Base-by-base conservation (phyloP, 2,113 vertebrate species). In the Garra rufa region DNA sequence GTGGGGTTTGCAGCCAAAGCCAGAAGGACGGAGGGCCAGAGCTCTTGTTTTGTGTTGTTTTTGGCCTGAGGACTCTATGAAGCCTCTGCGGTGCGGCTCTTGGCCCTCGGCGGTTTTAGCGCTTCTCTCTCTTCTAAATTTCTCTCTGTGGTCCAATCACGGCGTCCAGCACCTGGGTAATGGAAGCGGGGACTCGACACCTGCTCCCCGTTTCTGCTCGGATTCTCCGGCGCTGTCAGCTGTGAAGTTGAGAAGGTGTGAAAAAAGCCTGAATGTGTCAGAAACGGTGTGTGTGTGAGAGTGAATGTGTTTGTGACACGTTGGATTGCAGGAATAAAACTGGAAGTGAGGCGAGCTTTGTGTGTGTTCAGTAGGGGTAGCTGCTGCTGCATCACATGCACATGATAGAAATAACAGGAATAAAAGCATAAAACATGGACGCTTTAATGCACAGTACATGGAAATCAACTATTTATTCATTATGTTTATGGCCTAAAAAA, bases 291-390 rank as follows among this genome's bases (percentile, higher is more conserved):
- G 24, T 65, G 28, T 65, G 28, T 34, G 63, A 38, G 65, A 34
- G 30, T 14, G 41, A 17, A 14, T 44, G 71, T 74, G 43, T 77
- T 50, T 50, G 13, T 19, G 52, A 57, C 52, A 57, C 8, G 44
- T 48, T 74, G 71, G 24, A n/a, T 57, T 9, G 8, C 52, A n/a
- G 3, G 46, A 75, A 9, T 50, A 24, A 50, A 75, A 19, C 4
- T 28, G 71, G 0, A 48, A 74, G 71, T 75, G 44, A 75, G 85
- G 46, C 21, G 19, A 15, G 44, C 46, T n/a, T 81, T 79, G 41
- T 63, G 19, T 80, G 63, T 57, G 55, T 88, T 87, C 87, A 85
- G 85, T 80, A 88, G 87, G 87, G 87, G 87, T 87, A 83, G 85
- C 87, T 87, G 85, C 77, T 86, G 87, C 55, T 75, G 67, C 28